Evolutionary conservation across 92 coral and sea anemone genomes (phyloP).

Genomic region (Blastomussa wellsi): DNA sequence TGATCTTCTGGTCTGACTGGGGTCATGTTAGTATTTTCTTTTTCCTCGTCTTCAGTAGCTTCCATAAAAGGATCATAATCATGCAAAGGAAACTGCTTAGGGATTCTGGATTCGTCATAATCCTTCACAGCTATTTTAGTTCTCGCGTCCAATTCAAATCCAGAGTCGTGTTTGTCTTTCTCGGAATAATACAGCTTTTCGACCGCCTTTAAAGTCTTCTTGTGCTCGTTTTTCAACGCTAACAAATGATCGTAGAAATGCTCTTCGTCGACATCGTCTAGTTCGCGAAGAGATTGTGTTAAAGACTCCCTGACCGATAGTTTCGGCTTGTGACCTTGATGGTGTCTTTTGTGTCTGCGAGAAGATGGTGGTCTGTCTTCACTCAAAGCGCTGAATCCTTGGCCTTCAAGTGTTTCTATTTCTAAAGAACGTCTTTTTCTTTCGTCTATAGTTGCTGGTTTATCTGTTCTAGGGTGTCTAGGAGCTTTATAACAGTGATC

Average conservation of each 20-base stretch:
- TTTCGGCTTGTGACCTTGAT: slow-evolving; percentile 69
- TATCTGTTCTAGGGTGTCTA: slow-evolving; percentile 82
- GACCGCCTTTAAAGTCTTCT: slow-evolving; percentile 82
- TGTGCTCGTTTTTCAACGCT: slow-evolving; percentile 83
- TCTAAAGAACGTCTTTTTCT: slow-evolving; percentile 46
- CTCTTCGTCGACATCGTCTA: slow-evolving; percentile 75
- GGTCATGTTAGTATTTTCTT: slow-evolving; percentile 29
- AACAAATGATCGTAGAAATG: slow-evolving; percentile 83
- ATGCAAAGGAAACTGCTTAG: slow-evolving; percentile 39
- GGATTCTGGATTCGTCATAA: slow-evolving; percentile 38
- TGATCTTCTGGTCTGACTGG: slow-evolving; percentile 59
- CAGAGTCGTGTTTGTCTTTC: slow-evolving; percentile 63
- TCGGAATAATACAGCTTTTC: slow-evolving; percentile 88
- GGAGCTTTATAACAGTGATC: slow-evolving; percentile 93
- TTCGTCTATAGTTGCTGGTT: slow-evolving; percentile 88
- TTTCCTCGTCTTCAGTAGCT: slow-evolving; percentile 28
- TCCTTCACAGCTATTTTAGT: slow-evolving; percentile 68
- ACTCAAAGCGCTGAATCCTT: slow-evolving; percentile 22
- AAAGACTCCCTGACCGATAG: slow-evolving; percentile 66
- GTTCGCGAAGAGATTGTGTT: slow-evolving; percentile 76
- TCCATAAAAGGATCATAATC: slow-evolving; percentile 64
- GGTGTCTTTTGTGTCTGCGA: slow-evolving; percentile 58
- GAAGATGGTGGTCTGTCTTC: slow-evolving; percentile 47
- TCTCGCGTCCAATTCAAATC: slow-evolving; percentile 71
- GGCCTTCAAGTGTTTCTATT: slow-evolving; percentile 53